These are phyloP conservation scores for Crotalus helleri DNA, from an alignment of 2,113 vertebrate species.

Conservation along the genomic window DNA sequence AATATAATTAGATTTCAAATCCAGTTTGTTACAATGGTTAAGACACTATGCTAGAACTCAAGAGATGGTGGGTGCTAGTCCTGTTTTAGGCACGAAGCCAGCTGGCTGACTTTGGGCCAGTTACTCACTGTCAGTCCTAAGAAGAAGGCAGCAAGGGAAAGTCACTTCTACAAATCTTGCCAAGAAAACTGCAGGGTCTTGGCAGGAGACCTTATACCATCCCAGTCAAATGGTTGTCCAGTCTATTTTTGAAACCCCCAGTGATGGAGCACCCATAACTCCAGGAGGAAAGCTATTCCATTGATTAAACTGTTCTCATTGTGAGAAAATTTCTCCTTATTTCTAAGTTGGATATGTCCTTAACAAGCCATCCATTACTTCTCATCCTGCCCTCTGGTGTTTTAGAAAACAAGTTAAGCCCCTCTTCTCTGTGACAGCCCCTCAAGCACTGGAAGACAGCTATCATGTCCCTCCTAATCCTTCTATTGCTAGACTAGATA, in stretches of 20 bases:
- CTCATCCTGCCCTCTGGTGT: neutral
- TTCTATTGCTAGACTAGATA: neutral
- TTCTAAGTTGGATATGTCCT: neutral
- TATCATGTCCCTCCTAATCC: neutral
- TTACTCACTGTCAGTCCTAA: neutral
- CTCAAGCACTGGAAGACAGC: neutral
- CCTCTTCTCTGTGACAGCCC: neutral
- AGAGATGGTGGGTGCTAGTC: neutral
- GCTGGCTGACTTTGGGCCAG: neutral
- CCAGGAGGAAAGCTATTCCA: neutral
- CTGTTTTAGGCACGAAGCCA: neutral
- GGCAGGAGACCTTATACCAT: neutral
- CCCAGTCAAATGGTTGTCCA: neutral
- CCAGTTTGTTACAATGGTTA: neutral
- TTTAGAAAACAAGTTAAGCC: neutral
- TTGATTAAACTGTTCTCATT: neutral
- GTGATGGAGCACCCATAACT: neutral
- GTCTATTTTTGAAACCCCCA: neutral
- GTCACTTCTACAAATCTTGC: neutral
- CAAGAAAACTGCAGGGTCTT: neutral
- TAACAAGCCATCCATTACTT: neutral
- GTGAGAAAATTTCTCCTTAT: neutral
- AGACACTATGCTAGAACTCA: neutral
- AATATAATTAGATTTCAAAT: neutral
- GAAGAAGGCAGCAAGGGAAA: neutral